Conservation (phyloP, 2,113 vertebrate genomes). For the Tiliqua scincoides region DNA sequence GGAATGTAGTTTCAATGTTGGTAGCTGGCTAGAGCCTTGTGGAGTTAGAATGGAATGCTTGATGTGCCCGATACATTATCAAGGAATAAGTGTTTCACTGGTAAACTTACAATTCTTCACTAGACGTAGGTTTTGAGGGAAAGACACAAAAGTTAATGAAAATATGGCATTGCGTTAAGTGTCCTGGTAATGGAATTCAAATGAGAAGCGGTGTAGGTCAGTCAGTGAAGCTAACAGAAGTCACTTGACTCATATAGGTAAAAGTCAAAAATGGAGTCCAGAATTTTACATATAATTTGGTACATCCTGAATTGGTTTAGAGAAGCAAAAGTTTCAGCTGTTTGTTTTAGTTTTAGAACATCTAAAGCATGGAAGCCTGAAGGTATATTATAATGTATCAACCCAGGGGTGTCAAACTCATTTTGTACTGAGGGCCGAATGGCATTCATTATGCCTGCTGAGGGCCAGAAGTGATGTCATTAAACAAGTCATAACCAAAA, state of each 20-base stretch:
- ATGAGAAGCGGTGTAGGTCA: not conserved
- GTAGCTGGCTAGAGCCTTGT: not conserved
- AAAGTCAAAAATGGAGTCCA: not conserved
- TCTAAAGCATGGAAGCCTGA: slow-evolving; percentile 20
- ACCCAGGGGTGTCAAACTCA: not conserved
- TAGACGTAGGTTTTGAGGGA: not conserved
- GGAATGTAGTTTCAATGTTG: not conserved
- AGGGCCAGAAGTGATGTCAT: too few relatives aligned
- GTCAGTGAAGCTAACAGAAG: not conserved
- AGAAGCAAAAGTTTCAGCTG: not conserved
- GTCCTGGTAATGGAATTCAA: not conserved
- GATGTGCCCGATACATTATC: not conserved
- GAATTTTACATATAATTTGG: not conserved
- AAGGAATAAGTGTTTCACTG: not conserved
- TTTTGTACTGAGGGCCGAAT: too few relatives aligned
- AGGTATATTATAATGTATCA: not conserved
- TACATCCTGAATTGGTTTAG: not conserved
- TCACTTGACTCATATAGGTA: not conserved
- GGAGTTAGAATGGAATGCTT: not conserved
- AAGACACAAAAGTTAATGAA: not conserved
- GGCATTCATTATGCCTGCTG: too few relatives aligned
- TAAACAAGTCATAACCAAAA: too few relatives aligned
- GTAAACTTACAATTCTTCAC: not conserved
- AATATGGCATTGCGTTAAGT: not conserved
- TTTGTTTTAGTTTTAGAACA: not conserved